Conservation (phyloP, 2,113 vertebrate species). For the Pyxicephalus adspersus region DNA sequence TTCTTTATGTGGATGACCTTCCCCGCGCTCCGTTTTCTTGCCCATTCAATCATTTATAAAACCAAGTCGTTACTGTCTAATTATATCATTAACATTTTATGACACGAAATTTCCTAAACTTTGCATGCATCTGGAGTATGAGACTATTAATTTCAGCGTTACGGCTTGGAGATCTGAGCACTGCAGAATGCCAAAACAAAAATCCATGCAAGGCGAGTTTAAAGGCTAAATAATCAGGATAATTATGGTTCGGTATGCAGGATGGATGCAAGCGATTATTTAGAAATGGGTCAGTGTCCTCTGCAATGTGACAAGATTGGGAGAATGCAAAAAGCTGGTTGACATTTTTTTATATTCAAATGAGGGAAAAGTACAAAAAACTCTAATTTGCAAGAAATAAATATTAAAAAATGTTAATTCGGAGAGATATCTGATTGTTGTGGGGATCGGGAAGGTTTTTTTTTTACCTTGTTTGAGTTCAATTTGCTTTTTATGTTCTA, state of each 20-base stretch:
- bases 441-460: too few species aligned
- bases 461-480: too few species aligned
- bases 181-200: conserved; percentile 44
- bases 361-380: too few species aligned
- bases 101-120: conserved; percentile 51
- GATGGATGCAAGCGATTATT: neutral
- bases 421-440: too few species aligned
- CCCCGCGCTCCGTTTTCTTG: conserved; percentile 49
- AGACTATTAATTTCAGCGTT: conserved; percentile 48
- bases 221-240: conserved; percentile 12
- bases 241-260: neutral
- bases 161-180: conserved; percentile 27
- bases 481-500: too few species aligned
- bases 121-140: conserved; percentile 50
- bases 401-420: too few species aligned
- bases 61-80: conserved; percentile 56
- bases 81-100: conserved; percentile 58
- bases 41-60: conserved; percentile 57
- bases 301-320: neutral
- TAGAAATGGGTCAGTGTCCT: neutral
- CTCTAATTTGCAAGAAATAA: too few species aligned
- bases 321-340: too few species aligned
- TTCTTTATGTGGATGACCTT: conserved; percentile 56
- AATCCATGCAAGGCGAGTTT: neutral
- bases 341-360: too few species aligned